These are phyloP conservation scores for Lagocephalus sceleratus DNA, from an alignment of 2,797 vertebrate genomes.

Conservation along the genomic window DNA sequence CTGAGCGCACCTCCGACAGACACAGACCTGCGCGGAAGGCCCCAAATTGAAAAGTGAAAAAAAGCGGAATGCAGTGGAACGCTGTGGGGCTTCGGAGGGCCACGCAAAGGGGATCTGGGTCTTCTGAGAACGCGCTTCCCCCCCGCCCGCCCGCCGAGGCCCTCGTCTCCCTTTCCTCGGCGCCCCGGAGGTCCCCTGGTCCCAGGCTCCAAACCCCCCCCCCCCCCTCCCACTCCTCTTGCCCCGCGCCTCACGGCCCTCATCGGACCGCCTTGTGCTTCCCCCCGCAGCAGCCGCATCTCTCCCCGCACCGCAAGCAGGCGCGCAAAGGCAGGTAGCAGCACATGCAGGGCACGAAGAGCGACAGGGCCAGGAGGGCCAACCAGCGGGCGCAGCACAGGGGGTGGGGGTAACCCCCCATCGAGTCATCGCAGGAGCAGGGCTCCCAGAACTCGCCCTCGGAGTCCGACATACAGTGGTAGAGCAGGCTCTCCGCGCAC, in stretches of 20 bases:
- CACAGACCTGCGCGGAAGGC: constrained; percentile 63
- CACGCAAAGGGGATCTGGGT: constrained; percentile 46
- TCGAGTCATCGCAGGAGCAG: constrained; percentile 86
- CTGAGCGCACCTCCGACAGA: constrained; percentile 56
- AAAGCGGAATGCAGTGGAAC: constrained; percentile 74
- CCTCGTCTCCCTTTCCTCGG: constrained; percentile 39
- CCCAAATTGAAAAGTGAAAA: constrained; percentile 67
- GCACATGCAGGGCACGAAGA: constrained; percentile 94
- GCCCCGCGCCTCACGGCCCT: constrained; percentile 66
- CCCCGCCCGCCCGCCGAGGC: constrained; percentile 34
- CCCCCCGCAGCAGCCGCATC: constrained; percentile 88
- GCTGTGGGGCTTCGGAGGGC: constrained; percentile 54
- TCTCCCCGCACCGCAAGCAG: constrained; percentile 88
- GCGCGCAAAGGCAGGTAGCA: constrained; percentile 89
- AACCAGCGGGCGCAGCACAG: constrained; percentile 90
- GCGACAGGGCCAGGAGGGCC: constrained; percentile 85
- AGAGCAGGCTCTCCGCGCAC: constrained; percentile 92
- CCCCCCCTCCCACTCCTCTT: too few species aligned
- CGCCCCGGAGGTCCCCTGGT: constrained; percentile 29
- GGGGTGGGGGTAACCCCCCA: constrained; percentile 79
- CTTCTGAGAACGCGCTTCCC: constrained; percentile 34
- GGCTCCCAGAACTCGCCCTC: constrained; percentile 96
- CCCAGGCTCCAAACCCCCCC: constrained; percentile 34
- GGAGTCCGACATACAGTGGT: constrained; percentile 95
- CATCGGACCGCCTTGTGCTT: constrained; percentile 92